phyloP scores from a whole-genome alignment of 2,888 invertebrate genomes.

The Aethes cnicana region DNA sequence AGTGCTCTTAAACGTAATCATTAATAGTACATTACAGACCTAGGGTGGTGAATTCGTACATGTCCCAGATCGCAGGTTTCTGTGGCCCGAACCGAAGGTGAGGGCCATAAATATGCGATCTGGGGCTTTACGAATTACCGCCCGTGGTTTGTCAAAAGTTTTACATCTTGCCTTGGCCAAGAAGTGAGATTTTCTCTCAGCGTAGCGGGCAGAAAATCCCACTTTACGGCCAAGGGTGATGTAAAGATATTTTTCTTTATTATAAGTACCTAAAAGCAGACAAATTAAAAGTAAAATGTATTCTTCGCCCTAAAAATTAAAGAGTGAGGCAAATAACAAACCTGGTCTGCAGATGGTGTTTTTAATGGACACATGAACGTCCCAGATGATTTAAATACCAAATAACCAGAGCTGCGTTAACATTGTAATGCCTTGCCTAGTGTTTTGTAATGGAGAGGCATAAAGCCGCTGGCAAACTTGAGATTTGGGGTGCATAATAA shows the following conservation, averaged over 20 bases:
- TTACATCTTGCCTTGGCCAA: too few species aligned
- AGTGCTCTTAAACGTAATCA: slow-evolving; percentile 37
- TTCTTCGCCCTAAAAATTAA: slow-evolving; percentile 16
- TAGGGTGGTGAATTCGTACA: too few species aligned
- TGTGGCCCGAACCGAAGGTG: too few species aligned
- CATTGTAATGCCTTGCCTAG: slow-evolving; percentile 49
- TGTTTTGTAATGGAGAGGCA: slow-evolving; percentile 47
- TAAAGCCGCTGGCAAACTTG: slow-evolving; percentile 35
- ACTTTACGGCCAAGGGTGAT: too few species aligned
- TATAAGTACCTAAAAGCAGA: too few species aligned
- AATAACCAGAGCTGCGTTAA: slow-evolving; percentile 50
- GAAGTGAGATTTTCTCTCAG: too few species aligned
- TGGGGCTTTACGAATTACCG: too few species aligned
- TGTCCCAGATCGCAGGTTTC: too few species aligned
- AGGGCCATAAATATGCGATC: too few species aligned
- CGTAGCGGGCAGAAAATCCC: too few species aligned
- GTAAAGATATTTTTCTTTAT: too few species aligned
- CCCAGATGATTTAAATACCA: slow-evolving; percentile 56
- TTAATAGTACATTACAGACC: slow-evolving; percentile 36
- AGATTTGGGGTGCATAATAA: slow-evolving; percentile 22
- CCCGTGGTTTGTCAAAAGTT: too few species aligned
- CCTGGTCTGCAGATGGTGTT: slow-evolving; percentile 37
- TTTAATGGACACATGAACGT: slow-evolving; percentile 32
- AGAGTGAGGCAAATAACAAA: slow-evolving; percentile 16
- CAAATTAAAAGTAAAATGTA: slow-evolving; percentile 13